Base-by-base conservation (phyloP, 1,140 invertebrate species). In the Dryas iulia region DNA sequence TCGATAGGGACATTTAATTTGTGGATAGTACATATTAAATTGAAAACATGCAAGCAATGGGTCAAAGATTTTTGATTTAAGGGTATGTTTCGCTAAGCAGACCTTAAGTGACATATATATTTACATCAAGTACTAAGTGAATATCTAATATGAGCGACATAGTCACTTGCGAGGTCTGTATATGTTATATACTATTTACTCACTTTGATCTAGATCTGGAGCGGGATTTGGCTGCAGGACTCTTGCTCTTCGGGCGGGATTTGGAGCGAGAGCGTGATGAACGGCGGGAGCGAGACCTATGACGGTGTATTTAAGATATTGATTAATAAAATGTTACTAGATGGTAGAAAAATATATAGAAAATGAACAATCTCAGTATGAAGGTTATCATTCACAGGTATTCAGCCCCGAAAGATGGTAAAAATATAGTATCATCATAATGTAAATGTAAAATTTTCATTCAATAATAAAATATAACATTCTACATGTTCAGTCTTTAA, bases 211-310 rank as follows among this genome's bases (percentile, higher is more conserved):
- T 91, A 11, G 94, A 95, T 66, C 93, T 86, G 57, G 95, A 95
- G 57, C 94, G 94, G 30, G 95, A 96, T 77, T 96, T 95, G 58
- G 94, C 81, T 87, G 92, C 95, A 84, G 91, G 95, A 39, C 95
- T 96, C 92, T 95, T 95, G 78, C 94, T 96, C 91, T 96, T 95
- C 47, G 95, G 94, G 62, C 94, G 94, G 57, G 93, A 94, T 74
- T 95, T 95, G 65, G 95, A 95, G 39, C 95, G 94, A 21, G 95
- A 95, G 35, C 94, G 94, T 74, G 94, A 94, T 21, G 93, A 94
- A 65, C 93, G 94, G 68, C 93, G 94, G 59, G 91, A 93, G 58
- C 93, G 90, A 67, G 94, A 94, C 76, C 93, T 94, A 71, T 84
- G 57, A 59, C 64, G n/a, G n/a, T n/a, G 25, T n/a, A 11, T 11